These are phyloP conservation scores for Phragmatobia fuliginosa DNA, from an alignment of 2,888 invertebrate species.

Conservation along the genomic window DNA sequence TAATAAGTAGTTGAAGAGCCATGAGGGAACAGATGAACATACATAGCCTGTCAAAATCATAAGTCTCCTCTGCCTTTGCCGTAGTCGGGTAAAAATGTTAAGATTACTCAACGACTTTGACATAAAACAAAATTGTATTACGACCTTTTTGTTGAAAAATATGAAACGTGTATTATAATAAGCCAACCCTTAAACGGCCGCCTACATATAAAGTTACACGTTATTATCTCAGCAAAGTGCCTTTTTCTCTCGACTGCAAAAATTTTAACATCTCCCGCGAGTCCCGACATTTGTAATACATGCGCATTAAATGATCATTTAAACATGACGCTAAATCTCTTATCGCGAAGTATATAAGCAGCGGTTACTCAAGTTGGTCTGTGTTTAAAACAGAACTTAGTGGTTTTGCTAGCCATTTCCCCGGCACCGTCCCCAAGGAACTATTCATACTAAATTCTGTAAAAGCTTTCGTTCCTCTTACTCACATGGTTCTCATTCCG, in stretches of 20 bases:
- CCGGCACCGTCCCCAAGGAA: conserved; percentile 55
- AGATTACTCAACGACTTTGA: not conserved
- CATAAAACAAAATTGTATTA: not conserved
- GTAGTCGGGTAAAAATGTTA: too few relatives aligned
- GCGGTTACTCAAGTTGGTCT: conserved; percentile 44
- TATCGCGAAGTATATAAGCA: conserved; percentile 16
- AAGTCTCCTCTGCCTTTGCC: too few relatives aligned
- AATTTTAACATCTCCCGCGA: not conserved
- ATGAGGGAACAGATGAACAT: too few relatives aligned
- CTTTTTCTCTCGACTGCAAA: not conserved
- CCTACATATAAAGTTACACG: not conserved
- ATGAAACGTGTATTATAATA: not conserved
- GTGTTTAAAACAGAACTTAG: conserved; percentile 49
- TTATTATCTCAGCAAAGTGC: conserved; percentile 14
- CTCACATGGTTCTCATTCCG: conserved; percentile 49
- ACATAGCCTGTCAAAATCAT: too few relatives aligned
- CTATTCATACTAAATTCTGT: conserved; percentile 61
- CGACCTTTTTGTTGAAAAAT: not conserved
- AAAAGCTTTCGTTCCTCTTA: conserved; percentile 56
- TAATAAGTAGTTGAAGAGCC: too few relatives aligned
- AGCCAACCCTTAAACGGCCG: not conserved
- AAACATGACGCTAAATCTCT: conserved; percentile 23
- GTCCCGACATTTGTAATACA: conserved; percentile 1
- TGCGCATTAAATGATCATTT: conserved; percentile 34
- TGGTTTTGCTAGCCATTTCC: conserved; percentile 32